Conservation (phyloP, 2,113 vertebrate species). For the Neolamprologus brichardi region DNA sequence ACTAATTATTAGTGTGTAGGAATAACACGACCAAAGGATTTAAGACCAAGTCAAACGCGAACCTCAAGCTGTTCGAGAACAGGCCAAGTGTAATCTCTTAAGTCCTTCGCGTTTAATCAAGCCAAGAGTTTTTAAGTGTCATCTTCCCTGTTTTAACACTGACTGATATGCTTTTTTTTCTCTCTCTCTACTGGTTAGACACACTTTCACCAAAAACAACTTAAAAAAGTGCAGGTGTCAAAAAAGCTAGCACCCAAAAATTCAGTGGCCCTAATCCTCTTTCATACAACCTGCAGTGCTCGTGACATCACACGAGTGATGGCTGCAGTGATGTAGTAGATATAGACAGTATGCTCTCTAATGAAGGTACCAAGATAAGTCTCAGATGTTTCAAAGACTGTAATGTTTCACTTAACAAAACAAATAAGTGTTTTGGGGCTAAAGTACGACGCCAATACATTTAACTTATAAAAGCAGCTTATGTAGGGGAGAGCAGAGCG, state of each 20-base stretch:
- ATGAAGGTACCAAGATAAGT: neutral
- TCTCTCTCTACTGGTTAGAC: neutral
- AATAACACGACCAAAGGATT: neutral
- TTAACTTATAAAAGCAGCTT: neutral
- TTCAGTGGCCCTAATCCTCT: neutral
- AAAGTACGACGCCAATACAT: accelerated
- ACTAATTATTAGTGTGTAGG: neutral
- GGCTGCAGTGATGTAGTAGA: neutral
- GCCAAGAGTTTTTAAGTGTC: neutral
- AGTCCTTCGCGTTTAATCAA: neutral
- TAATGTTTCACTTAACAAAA: neutral
- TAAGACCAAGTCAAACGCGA: accelerated
- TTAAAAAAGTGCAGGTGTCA: neutral
- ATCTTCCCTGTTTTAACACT: neutral
- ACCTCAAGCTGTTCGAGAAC: neutral
- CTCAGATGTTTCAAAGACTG: neutral
- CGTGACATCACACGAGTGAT: neutral
- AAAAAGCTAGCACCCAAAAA: neutral
- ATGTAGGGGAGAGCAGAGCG: neutral
- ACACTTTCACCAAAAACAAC: neutral
- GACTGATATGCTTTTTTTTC: neutral
- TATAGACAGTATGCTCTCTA: neutral
- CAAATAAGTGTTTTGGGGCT: neutral
- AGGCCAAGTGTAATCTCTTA: neutral
- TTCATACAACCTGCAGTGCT: neutral